phyloP scores from a whole-genome alignment of 2,797 vertebrate species.

The Rhyacichthys aspro region DNA sequence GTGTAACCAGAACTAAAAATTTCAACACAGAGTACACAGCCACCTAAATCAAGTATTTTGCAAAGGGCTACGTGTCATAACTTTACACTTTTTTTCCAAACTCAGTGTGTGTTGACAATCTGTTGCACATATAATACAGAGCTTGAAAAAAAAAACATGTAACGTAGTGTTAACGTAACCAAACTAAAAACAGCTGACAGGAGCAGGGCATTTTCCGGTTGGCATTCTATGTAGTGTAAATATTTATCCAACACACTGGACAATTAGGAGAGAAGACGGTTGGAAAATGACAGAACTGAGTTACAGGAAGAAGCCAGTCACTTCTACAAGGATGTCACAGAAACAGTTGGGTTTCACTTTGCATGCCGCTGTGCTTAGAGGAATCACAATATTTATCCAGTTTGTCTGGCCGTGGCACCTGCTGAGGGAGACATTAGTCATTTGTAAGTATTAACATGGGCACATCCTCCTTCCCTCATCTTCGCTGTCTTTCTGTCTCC shows the following conservation, averaged over 20 bases:
- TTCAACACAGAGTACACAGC: too few relatives aligned
- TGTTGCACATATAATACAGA: too few relatives aligned
- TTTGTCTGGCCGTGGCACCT: constrained; percentile 81
- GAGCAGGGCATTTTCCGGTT: neutral
- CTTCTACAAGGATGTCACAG: constrained; percentile 57
- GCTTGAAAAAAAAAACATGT: too few relatives aligned
- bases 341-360: constrained; percentile 79
- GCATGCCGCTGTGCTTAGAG: constrained; percentile 69
- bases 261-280: constrained; percentile 62
- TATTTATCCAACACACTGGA: constrained; percentile 50
- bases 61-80: too few relatives aligned
- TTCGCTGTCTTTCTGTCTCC: constrained; percentile 57
- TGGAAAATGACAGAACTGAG: constrained; percentile 53
- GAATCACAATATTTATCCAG: constrained; percentile 81
- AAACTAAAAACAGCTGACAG: neutral
- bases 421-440: constrained; percentile 83
- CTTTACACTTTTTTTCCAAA: too few relatives aligned
- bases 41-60: too few relatives aligned
- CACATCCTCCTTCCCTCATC: constrained; percentile 75
- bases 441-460: constrained; percentile 83
- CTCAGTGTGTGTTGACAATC: too few relatives aligned
- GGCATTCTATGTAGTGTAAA: constrained; percentile 24
- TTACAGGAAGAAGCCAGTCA: constrained; percentile 56
- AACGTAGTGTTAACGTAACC: neutral
- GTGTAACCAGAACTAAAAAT: too few relatives aligned